Base-by-base conservation (phyloP, 2,888 invertebrate species). In the Ptychoptera albimana region DNA sequence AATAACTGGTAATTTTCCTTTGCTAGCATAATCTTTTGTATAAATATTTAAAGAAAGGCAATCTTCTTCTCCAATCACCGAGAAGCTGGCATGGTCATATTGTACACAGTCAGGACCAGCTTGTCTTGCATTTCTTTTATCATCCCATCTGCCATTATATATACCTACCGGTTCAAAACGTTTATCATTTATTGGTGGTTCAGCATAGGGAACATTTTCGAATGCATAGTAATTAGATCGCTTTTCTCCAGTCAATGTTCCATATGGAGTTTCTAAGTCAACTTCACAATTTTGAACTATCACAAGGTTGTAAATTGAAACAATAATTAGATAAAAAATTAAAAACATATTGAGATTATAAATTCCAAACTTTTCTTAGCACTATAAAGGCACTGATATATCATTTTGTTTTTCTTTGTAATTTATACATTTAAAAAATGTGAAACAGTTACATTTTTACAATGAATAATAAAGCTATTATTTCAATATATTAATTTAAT, bases 1-100 rank as follows among this genome's bases (percentile, higher is more conserved):
- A 39, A 81, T 51, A 0, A 81, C 80, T 0, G 81, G 77, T 31
- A 76, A 63, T 8, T 62, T 60, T 1, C 67, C 61, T 0, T 61
- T 60, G 1, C 61, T 54, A 6, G 53, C 60, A 7, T 45, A 40
- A 15, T 54, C 57, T 1, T 79, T 77, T 0, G 75, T 73, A 54
- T 73, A 72, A 1, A 81, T 66, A 57, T 77, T 81, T 2, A 80
- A 51, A 52, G 70, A 77, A 0, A 82, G 62, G 51, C 82, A 82
- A 60, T 81, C 77, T 60, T 82, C 81, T 49, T 68, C 68, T 14
- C 81, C 81, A 64, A 56, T 9, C 13, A 63, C 46, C 44, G 55
- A 56, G 49, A 45, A 49, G 50, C 53, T 55, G 54, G 73, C 62
- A 4, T 73, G 68, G 15, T 68, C 67, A 57, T 73, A 74, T 55